A percentile compares a stretch with the other conserved stretches of the same genome.
phyloP scores from a whole-genome alignment of 1,140 invertebrate species.

The Pinna nobilis region DNA sequence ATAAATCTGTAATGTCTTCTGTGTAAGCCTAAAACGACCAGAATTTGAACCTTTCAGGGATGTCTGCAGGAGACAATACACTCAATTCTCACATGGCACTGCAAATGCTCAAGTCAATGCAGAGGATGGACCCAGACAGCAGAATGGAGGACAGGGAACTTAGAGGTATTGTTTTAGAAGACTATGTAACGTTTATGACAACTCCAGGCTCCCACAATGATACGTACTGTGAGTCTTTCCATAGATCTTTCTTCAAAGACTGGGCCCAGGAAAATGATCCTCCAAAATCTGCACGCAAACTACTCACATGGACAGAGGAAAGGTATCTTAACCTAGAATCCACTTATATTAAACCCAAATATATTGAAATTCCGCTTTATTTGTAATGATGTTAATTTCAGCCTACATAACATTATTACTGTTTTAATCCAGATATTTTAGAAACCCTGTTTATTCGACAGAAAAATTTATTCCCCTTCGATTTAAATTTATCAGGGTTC shows the following conservation, averaged over 20 bases:
- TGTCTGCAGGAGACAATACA: constrained; percentile 69
- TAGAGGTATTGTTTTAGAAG: constrained; percentile 54
- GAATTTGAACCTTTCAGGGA: constrained; percentile 50
- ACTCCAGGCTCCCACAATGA: constrained; percentile 65
- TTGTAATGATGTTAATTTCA: no score
- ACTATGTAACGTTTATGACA: constrained; percentile 69
- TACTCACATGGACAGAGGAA: constrained; percentile 61
- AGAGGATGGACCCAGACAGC: constrained; percentile 50
- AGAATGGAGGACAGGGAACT: constrained; percentile 46
- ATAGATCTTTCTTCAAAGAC: constrained; percentile 66
- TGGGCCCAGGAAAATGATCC: constrained; percentile 46
- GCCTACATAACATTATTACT: no score
- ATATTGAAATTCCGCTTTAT: no score
- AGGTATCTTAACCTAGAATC: constrained; percentile 48
- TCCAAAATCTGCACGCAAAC: constrained; percentile 45
- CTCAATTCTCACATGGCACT: constrained; percentile 61
- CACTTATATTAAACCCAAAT: no score
- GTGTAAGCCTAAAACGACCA: no score
- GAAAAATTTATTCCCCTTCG: no score
- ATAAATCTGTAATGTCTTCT: no score
- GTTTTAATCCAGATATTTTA: no score
- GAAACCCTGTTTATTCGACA: no score
- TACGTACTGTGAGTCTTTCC: constrained; percentile 68
- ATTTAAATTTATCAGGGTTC: no score
- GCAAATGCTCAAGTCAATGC: constrained; percentile 57